Conservation (phyloP, 2,113 vertebrate species). For the Bos indicus region DNA sequence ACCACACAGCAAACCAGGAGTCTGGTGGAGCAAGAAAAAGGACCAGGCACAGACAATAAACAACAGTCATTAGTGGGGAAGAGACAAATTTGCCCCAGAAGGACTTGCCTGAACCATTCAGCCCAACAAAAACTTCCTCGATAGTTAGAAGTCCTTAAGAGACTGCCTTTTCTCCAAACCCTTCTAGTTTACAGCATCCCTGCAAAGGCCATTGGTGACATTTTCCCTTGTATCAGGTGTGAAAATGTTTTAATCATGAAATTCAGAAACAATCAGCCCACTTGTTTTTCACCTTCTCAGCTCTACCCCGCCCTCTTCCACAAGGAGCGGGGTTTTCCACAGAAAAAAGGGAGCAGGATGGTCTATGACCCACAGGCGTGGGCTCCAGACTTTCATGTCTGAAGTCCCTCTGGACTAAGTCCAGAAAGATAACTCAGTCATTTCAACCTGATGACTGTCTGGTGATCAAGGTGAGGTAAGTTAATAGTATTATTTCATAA, state of each 20-base stretch:
- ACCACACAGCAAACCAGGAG: neutral
- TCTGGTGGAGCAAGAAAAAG: neutral
- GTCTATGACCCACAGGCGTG: neutral
- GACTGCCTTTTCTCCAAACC: neutral
- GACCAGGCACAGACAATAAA: neutral
- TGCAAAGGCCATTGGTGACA: neutral
- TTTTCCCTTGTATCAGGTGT: neutral
- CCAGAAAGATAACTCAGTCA: conserved; percentile 28
- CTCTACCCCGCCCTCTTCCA: neutral
- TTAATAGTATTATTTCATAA: neutral
- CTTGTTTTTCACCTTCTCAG: neutral
- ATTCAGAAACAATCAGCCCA: neutral
- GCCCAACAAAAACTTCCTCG: neutral
- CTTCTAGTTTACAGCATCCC: neutral
- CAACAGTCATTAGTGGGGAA: neutral
- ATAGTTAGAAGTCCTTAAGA: neutral
- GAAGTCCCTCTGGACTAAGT: conserved; percentile 34
- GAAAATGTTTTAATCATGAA: neutral
- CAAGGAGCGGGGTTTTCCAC: neutral
- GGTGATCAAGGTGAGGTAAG: neutral
- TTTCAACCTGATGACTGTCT: neutral
- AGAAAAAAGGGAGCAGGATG: neutral
- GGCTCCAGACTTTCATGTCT: neutral
- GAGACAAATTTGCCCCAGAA: neutral
- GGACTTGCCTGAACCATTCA: neutral